Conservation (phyloP, 2,888 invertebrate species). For the Schrankia costaestrigalis region DNA sequence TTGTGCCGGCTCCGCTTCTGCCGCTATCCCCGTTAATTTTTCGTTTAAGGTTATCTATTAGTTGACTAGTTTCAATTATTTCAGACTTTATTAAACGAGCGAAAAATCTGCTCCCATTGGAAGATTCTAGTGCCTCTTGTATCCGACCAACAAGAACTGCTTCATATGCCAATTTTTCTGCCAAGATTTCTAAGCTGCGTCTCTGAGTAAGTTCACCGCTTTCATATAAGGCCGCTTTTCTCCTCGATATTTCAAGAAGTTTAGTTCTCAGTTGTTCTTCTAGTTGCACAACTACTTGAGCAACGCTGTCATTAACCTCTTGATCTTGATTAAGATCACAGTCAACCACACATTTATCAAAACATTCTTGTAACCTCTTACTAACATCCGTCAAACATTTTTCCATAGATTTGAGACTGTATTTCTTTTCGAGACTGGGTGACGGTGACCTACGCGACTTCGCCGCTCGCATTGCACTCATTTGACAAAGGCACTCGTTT, state of each 20-base stretch:
- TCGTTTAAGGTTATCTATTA: conserved; percentile 85
- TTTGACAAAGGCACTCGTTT: conserved; percentile 84
- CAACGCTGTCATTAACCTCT: conserved; percentile 75
- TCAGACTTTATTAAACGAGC: conserved; percentile 84
- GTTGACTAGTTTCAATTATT: conserved; percentile 87
- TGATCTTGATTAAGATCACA: conserved; percentile 54
- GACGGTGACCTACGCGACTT: conserved; percentile 83
- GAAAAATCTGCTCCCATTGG: conserved; percentile 79
- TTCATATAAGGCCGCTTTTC: conserved; percentile 83
- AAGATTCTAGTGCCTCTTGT: conserved; percentile 83
- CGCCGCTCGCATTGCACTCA: conserved; percentile 82
- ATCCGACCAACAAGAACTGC: conserved; percentile 86
- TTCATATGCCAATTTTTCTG: conserved; percentile 91
- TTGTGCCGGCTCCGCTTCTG: conserved; percentile 57
- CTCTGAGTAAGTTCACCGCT: conserved; percentile 85
- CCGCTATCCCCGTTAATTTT: conserved; percentile 81
- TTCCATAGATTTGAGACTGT: conserved; percentile 83
- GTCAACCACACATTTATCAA: conserved; percentile 80
- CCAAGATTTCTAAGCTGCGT: conserved; percentile 85
- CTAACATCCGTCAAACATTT: conserved; percentile 83
- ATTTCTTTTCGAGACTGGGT: conserved; percentile 83
- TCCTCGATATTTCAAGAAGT: conserved; percentile 84
- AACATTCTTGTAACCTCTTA: conserved; percentile 81
- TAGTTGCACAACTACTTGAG: conserved; percentile 81
- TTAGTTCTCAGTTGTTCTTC: conserved; percentile 86